phyloP scores from a whole-genome alignment of 2,797 vertebrate genomes.

The Alexandromys oeconomus region DNA sequence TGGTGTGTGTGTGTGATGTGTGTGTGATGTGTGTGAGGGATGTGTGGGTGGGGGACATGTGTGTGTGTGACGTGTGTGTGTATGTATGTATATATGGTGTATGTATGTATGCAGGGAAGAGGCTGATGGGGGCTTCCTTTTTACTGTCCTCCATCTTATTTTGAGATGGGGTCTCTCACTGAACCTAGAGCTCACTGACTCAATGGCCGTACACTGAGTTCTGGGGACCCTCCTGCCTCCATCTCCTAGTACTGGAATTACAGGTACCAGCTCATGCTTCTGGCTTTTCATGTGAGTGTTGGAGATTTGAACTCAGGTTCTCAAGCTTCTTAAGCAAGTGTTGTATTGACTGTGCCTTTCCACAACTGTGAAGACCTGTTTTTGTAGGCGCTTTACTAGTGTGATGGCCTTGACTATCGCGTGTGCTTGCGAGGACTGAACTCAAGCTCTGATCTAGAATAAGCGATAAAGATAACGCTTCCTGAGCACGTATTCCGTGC shows the following conservation, averaged over 20 bases:
- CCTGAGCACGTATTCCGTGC: background rate
- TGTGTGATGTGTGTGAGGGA: no score
- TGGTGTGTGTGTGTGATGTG: background rate
- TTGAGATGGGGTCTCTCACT: background rate
- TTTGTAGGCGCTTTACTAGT: background rate
- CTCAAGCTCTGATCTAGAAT: background rate
- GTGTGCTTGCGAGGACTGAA: background rate
- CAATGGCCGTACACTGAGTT: background rate
- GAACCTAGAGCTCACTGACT: background rate
- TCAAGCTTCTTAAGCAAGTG: background rate
- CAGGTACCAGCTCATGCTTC: background rate
- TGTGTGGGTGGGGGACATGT: background rate
- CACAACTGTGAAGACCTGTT: background rate
- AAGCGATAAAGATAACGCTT: background rate
- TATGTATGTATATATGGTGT: background rate
- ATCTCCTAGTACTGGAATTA: background rate
- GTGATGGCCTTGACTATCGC: slow-evolving; percentile 6
- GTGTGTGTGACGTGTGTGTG: no score
- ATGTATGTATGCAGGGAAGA: background rate
- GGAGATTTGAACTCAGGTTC: background rate
- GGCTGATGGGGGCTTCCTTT: background rate
- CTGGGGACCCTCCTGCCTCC: background rate
- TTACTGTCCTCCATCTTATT: background rate
- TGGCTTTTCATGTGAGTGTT: background rate
- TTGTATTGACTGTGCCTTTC: background rate